phyloP scores from a whole-genome alignment of 92 coral and sea anemone species.

The Paramuricea clavata region DNA sequence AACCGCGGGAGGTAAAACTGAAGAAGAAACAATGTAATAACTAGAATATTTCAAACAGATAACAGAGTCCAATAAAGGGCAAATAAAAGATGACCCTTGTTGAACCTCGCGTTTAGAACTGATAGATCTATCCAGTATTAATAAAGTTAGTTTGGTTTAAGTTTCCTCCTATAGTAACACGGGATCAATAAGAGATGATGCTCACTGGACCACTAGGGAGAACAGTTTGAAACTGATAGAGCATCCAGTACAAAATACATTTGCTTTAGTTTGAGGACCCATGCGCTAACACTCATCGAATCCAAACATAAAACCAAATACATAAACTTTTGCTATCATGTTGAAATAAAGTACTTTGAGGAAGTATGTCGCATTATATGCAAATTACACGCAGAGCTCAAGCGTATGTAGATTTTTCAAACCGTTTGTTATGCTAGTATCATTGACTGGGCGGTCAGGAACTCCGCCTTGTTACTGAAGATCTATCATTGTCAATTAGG shows the following conservation, averaged over 20 bases:
- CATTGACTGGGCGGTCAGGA: background rate
- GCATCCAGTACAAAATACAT: no score
- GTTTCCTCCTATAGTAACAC: no score
- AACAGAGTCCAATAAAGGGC: no score
- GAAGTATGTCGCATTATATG: background rate
- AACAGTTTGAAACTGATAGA: background rate
- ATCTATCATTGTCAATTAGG: background rate
- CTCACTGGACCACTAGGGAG: background rate
- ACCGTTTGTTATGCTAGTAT: background rate
- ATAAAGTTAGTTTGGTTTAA: background rate
- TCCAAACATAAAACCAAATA: no score
- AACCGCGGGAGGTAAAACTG: conserved; percentile 3
- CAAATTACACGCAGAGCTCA: background rate
- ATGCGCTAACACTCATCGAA: no score
- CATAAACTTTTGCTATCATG: no score
- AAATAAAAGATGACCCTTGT: background rate
- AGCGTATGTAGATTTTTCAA: background rate
- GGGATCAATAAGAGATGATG: background rate
- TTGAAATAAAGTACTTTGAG: no score
- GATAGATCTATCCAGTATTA: background rate
- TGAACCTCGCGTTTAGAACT: background rate
- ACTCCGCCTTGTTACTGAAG: background rate
- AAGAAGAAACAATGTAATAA: background rate
- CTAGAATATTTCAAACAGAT: conserved; percentile 3
- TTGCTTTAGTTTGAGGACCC: no score